Percentiles rank a stretch among this genome's conserved stretches.
Conservation (phyloP, 2,888 invertebrate species). For the Carcina quercana region DNA sequence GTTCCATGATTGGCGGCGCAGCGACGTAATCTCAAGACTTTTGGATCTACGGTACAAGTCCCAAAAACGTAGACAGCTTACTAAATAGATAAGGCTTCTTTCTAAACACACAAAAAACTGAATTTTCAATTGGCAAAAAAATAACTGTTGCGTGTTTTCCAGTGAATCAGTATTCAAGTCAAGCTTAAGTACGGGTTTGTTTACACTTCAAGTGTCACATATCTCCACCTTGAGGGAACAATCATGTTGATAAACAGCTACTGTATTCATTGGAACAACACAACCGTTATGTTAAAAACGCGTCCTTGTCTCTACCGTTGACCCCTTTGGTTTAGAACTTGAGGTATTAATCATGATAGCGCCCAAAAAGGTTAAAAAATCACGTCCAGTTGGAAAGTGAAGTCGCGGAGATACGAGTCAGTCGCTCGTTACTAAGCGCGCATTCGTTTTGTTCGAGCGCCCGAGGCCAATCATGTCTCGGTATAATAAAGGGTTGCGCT, state of each 20-base stretch:
- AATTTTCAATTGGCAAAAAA: slow-evolving; percentile 23
- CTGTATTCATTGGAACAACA: slow-evolving; percentile 23
- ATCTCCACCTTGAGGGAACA: slow-evolving; percentile 26
- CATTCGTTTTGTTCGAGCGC: slow-evolving; percentile 58
- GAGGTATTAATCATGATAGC: slow-evolving; percentile 24
- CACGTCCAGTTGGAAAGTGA: slow-evolving; percentile 36
- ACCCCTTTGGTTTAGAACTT: slow-evolving; percentile 24
- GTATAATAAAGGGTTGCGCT: slow-evolving; percentile 66
- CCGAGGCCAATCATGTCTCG: slow-evolving; percentile 69
- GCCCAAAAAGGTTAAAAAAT: slow-evolving; percentile 39
- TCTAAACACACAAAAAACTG: slow-evolving; percentile 6
- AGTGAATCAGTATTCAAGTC: slow-evolving; percentile 49
- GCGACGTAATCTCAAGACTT: slow-evolving; percentile 24
- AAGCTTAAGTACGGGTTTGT: slow-evolving; percentile 29
- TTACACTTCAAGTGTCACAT: slow-evolving; percentile 43
- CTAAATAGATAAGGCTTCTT: slow-evolving; percentile 2
- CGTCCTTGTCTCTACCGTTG: slow-evolving; percentile 28
- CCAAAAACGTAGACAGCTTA: slow-evolving; percentile 1
- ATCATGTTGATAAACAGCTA: slow-evolving; percentile 39
- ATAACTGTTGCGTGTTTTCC: slow-evolving; percentile 50
- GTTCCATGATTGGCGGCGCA: slow-evolving; percentile 41
- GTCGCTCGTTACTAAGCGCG: slow-evolving; percentile 54
- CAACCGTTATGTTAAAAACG: slow-evolving; percentile 10
- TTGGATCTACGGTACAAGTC: slow-evolving; percentile 2
- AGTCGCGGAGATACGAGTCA: slow-evolving; percentile 42